Base-by-base conservation (phyloP, 2,888 invertebrate species). In the Penaeus monodon region DNA sequence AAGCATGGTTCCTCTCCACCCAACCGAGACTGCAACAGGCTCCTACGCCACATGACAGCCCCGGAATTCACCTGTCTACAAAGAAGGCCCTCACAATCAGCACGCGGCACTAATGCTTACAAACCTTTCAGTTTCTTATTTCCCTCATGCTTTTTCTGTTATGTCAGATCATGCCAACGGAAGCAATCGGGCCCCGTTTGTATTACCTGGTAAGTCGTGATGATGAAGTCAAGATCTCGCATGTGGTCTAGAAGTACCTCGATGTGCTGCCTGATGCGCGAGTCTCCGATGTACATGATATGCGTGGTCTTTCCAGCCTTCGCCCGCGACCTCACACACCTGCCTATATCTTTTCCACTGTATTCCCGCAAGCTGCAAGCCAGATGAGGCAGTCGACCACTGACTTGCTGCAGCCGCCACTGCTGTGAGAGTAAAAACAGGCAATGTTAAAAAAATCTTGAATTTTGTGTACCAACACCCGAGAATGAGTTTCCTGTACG, bases 251-350 rank as follows among this genome's bases (percentile, higher is more conserved):
- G 27, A 6, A 89, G 65, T 6, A 87, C 81, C 78, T 89, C 89
- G 3, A 85, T 81, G 20, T 86, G 78, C 66, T 84, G 78, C 33
- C 89, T 83, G 64, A 89, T 81, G 38, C 89, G 76, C 10, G 89
- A 89, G 81, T 89, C 89, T 14, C 89, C 89, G 0, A 89, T 49
- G 74, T 84, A 89, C n/a, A 82, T 57, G 33, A 84, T 29, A 29
- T 76, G 78, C 38, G 82, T 86, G 17, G 17, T 63, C 17, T 33
- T 77, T 1, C 81, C 81, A 3, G n/a, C 24, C 17, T 20, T 29
- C 33, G 68, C 27, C 22, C 86, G 76, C 63, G 38, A 76, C 38
- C n/a, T 14, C 22, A 78, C 57, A 73, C 89, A 89, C 44, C n/a
- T 77, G 57, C 49, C 29, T 27, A 89, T 73, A 33, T 86, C 81